These are phyloP conservation scores for Sebastes cheni DNA, from an alignment of 2,797 vertebrate species.

Conservation along the genomic window DNA sequence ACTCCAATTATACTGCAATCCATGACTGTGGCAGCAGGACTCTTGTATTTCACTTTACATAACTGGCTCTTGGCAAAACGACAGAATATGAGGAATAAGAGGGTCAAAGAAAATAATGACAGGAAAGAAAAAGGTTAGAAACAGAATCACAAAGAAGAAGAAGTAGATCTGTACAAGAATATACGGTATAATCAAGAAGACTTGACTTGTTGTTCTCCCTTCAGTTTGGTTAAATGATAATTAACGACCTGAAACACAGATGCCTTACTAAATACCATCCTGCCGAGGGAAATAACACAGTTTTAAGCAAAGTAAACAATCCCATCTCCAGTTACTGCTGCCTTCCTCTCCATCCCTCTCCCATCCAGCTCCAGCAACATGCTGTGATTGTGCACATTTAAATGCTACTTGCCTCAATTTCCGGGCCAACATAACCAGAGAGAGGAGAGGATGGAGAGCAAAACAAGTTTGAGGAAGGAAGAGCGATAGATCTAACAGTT, in stretches of 20 bases:
- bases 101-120: not conserved
- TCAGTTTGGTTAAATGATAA: constrained; percentile 17
- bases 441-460: not conserved
- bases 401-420: constrained; percentile 45
- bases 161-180: not conserved
- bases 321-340: not conserved
- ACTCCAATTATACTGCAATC: constrained; percentile 51
- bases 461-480: constrained; percentile 4
- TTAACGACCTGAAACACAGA: constrained; percentile 39
- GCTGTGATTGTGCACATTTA: constrained; percentile 29
- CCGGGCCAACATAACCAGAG: not conserved
- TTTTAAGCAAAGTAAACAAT: constrained; percentile 16
- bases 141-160: not conserved
- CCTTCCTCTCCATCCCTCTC: constrained; percentile 3
- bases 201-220: constrained; percentile 6
- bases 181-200: not conserved
- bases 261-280: constrained; percentile 44
- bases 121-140: not conserved
- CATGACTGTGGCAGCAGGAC: constrained; percentile 15
- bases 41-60: constrained; percentile 11
- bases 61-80: constrained; percentile 32
- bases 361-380: constrained; percentile 3
- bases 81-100: not conserved
- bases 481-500: not conserved
- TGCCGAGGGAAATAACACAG: constrained; percentile 55